Percentiles rank a stretch among this genome's conserved stretches.
These are phyloP conservation scores for Pseudorhombus dupliciocellatus DNA, from an alignment of 2,113 vertebrate species.

Conservation along the genomic window DNA sequence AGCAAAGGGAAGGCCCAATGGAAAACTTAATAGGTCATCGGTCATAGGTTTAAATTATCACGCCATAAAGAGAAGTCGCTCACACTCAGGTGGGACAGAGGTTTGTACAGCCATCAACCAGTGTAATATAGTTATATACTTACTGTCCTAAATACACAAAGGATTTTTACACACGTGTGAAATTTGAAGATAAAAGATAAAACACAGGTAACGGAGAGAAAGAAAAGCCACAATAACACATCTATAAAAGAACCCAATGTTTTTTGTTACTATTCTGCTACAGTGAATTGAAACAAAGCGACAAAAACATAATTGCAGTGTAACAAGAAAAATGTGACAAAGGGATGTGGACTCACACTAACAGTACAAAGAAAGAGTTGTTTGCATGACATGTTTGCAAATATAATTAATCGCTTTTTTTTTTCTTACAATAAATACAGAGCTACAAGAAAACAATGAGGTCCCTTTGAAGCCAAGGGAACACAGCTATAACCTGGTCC, in stretches of 20 bases:
- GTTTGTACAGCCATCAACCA: constrained; percentile 50
- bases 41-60: constrained; percentile 45
- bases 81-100: constrained; percentile 61
- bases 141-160: constrained; percentile 28
- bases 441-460: no score
- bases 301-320: background rate
- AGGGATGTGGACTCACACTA: background rate
- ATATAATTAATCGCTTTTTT: background rate
- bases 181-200: constrained; percentile 2
- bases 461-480: background rate
- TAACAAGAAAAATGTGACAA: background rate
- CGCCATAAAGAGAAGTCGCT: constrained; percentile 41
- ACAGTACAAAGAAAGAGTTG: background rate
- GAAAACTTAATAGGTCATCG: constrained; percentile 41
- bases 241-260: constrained; percentile 16
- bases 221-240: background rate
- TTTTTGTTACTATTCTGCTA: constrained; percentile 18
- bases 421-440: background rate
- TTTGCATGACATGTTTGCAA: background rate
- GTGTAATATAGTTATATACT: constrained; percentile 29
- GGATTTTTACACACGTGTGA: constrained; percentile 10
- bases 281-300: constrained; percentile 22
- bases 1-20: constrained; percentile 49
- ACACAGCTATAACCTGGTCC: background rate
- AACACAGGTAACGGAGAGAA: constrained; percentile 25